Evolutionary conservation across 2,888 invertebrate species (phyloP).

Genomic region (Cephus rjabovi): DNA sequence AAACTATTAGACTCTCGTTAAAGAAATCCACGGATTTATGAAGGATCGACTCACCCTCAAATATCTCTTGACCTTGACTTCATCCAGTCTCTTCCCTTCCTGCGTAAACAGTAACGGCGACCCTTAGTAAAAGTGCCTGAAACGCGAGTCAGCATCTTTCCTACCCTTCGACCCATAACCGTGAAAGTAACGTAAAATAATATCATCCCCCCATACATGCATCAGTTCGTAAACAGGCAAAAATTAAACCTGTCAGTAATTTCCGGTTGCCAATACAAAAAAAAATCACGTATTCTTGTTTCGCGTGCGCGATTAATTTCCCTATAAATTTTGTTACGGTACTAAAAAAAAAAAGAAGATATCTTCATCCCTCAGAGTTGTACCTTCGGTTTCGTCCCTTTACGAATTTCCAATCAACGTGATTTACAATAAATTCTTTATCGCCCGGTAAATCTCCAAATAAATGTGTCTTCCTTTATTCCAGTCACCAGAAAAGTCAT

Average conservation of each 20-base stretch:
- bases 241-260: neutral
- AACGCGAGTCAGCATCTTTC: neutral
- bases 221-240: neutral
- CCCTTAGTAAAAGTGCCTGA: neutral
- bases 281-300: neutral
- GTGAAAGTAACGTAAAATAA: neutral
- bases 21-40: constrained; percentile 4
- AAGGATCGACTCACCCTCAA: neutral
- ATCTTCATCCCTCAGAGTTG: too few relatives aligned
- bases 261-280: neutral
- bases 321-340: neutral
- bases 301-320: neutral
- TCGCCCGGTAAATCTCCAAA: neutral
- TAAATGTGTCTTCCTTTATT: neutral
- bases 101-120: neutral
- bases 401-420: too few relatives aligned
- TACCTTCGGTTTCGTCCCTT: too few relatives aligned
- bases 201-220: neutral
- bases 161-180: neutral
- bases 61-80: neutral
- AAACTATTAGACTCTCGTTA: constrained; percentile 3
- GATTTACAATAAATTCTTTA: neutral
- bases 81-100: neutral
- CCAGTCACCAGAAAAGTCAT: neutral
- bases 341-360: too few relatives aligned